These are phyloP conservation scores for Drosophila mayri DNA, from an alignment of 1,140 invertebrate genomes.

Conservation along the genomic window DNA sequence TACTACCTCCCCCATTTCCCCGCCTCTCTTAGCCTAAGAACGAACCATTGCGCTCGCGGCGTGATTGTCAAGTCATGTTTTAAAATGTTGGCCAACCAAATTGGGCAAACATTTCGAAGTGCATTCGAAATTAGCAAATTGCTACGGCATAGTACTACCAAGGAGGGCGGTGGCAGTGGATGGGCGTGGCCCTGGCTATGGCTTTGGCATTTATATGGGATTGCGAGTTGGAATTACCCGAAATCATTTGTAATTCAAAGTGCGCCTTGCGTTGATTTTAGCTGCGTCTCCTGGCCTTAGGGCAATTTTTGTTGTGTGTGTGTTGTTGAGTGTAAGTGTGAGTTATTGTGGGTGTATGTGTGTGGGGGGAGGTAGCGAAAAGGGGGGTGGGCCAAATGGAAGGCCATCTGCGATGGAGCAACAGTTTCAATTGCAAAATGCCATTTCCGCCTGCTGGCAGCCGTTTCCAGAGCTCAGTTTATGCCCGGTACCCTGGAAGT, in stretches of 20 bases:
- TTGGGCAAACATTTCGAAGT: constrained; percentile 78
- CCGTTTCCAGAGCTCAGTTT: constrained; percentile 20
- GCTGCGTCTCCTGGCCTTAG: constrained; percentile 25
- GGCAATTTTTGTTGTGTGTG: constrained; percentile 1
- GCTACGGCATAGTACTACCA: constrained; percentile 13
- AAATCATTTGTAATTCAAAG: constrained; percentile 78
- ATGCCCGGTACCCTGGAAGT: constrained; percentile 6
- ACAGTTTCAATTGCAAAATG: constrained; percentile 67
- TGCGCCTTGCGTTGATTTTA: constrained; percentile 69
- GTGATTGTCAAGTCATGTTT: constrained; percentile 81
- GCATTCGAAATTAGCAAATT: constrained; percentile 79
- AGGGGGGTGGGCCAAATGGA: background rate
- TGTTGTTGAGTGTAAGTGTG: no score
- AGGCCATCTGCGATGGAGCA: constrained; percentile 30
- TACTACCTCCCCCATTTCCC: background rate
- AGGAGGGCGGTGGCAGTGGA: background rate
- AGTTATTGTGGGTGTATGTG: no score
- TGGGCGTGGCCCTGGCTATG: constrained; percentile 40
- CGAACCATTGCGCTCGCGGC: constrained; percentile 39
- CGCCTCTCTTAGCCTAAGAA: background rate
- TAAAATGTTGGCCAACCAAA: constrained; percentile 81
- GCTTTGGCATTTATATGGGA: constrained; percentile 44
- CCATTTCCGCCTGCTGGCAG: constrained; percentile 66
- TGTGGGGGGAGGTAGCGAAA: background rate
- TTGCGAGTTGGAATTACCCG: constrained; percentile 38